Base-by-base conservation (phyloP, 1,140 invertebrate species). In the Pseudomyrmex cubaensis region DNA sequence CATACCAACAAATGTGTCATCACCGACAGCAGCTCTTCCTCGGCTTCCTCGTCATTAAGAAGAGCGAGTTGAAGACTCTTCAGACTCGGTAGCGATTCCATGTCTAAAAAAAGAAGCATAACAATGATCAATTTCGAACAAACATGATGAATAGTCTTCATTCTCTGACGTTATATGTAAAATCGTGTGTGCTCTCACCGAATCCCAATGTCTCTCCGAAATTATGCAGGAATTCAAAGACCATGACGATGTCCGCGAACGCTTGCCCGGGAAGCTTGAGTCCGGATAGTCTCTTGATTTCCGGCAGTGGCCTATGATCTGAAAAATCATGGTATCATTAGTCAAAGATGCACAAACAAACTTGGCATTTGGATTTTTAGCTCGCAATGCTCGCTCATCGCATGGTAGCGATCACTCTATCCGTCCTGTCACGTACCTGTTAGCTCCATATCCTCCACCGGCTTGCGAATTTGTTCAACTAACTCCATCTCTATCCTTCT, bases 181-280 rank as follows among this genome's bases (percentile, higher is more conserved):
- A n/a, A 85, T 50, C 57, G 56, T 52, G 10, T 8, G 20, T 5
- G 35, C 35, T 92, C 95, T 96, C 92, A 98, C 97, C 97, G 91
- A 99, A 99, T 59, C 98, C 98, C 10, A 99, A 94, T 0, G 98
- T 98, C 93, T 98, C 97, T 35, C 98, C 98, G 92, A 99, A 99
- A 93, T 99, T 99, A 90, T 99, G 97, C 63, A 99, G 95, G 93
- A 99, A 99, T 94, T 99, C 98, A 91, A 98, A 97, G 2, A 98
- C 97, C 97, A 99, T 99, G 4, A 99, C 95, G 54, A 97, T 95
- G 94, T 99, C 98, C 2, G 98, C 97, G 94, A 99, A 98, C 0
- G 98, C 98, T 92, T 97, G 96, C 0, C 98, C 98, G 1, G 97
- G 95, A 12, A 99, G 93, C 89, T 97, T 97, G 48, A 98, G 94